Evolutionary conservation across 2,888 invertebrate species (phyloP).

Genomic region (Prosopocoilus inquinatus): DNA sequence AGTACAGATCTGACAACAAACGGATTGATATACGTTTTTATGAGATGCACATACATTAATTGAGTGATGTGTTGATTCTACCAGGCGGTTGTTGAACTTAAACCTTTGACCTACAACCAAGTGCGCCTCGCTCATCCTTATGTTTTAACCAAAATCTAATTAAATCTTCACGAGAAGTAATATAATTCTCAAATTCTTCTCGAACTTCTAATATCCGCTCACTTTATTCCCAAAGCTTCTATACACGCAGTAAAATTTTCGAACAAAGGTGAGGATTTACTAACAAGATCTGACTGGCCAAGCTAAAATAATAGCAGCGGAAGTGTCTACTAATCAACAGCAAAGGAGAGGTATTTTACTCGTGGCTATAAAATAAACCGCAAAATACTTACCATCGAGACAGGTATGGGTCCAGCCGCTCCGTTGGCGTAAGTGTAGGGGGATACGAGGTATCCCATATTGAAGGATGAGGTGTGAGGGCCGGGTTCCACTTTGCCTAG

Average conservation of each 20-base stretch:
- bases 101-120: slow-evolving; percentile 19
- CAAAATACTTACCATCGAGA: slow-evolving; percentile 77
- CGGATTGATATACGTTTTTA: background rate
- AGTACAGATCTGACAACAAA: background rate
- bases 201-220: too few species aligned
- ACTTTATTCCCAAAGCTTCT: too few species aligned
- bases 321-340: background rate
- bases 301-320: background rate
- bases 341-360: background rate
- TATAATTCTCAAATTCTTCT: too few species aligned
- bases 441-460: slow-evolving; percentile 90
- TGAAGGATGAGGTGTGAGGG: slow-evolving; percentile 77
- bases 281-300: too few species aligned
- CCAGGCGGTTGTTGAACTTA: slow-evolving; percentile 20
- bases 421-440: slow-evolving; percentile 90
- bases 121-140: background rate
- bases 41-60: background rate
- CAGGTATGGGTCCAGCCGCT: slow-evolving; percentile 78
- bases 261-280: too few species aligned
- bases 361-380: slow-evolving; percentile 10
- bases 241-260: too few species aligned
- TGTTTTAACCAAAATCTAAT: too few species aligned
- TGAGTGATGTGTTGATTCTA: background rate
- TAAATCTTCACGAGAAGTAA: too few species aligned
- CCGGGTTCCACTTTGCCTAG: slow-evolving; percentile 79